These are phyloP conservation scores for Aurelia coerulea DNA, from an alignment of 30 jellyfish, hydroid and myxozoan species.

Conservation along the genomic window DNA sequence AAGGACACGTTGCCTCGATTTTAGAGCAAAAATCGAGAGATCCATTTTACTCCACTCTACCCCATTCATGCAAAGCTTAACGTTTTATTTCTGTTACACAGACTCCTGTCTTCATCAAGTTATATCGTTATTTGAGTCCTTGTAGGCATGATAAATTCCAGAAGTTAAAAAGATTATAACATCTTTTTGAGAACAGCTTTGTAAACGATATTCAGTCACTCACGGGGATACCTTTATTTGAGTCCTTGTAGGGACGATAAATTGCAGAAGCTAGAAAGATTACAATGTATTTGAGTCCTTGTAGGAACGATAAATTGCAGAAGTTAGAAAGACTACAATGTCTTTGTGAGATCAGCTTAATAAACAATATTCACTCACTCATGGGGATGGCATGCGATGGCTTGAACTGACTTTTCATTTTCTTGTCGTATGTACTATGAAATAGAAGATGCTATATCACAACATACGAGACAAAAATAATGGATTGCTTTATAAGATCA, in stretches of 20 bases:
- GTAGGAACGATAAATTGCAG: background rate
- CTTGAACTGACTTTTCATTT: constrained; percentile 78
- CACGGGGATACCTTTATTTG: constrained; percentile 31
- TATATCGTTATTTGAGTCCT: background rate
- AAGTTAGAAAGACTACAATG: background rate
- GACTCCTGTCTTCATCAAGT: background rate
- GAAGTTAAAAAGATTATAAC: background rate
- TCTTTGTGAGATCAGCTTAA: background rate
- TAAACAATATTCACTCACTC: constrained; percentile 49
- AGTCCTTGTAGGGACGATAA: background rate
- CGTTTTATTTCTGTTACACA: too few relatives aligned
- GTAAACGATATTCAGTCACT: constrained; percentile 34
- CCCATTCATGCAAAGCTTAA: too few relatives aligned
- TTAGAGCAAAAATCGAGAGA: too few relatives aligned
- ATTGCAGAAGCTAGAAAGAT: too few relatives aligned
- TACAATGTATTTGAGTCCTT: background rate
- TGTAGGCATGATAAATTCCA: background rate
- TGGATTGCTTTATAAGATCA: too few relatives aligned
- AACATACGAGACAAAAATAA: too few relatives aligned
- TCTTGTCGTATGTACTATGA: constrained; percentile 62
- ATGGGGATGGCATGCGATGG: constrained; percentile 88
- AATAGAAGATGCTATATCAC: too few relatives aligned
- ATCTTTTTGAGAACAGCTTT: background rate
- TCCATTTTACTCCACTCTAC: too few relatives aligned
- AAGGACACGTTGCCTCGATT: too few relatives aligned